A percentile compares a stretch with the other conserved stretches of the same genome.
Conservation (phyloP, 2,888 invertebrate species). For the Noctua janthina region DNA sequence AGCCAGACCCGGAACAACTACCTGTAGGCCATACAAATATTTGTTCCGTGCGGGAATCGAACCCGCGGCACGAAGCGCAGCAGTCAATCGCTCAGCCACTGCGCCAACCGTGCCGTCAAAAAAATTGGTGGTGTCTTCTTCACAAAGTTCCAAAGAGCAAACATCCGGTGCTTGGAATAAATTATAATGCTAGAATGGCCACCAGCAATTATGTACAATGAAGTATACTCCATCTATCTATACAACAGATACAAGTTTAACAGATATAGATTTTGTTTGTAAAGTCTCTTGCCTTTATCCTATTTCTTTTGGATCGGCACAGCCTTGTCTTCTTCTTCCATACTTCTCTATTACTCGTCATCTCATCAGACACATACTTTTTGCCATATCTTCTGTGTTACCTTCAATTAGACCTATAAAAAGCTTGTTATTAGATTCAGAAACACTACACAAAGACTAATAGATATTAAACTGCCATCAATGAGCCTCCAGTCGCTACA, state of each 20-base stretch:
- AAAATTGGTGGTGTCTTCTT: neutral
- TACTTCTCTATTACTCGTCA: too few relatives aligned
- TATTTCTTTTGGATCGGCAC: too few relatives aligned
- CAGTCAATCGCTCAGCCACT: too few relatives aligned
- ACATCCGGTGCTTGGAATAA: neutral
- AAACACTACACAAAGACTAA: conserved; percentile 1
- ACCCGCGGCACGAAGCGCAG: too few relatives aligned
- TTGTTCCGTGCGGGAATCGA: too few relatives aligned
- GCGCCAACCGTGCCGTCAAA: too few relatives aligned
- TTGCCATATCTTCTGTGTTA: too few relatives aligned
- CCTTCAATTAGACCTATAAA: neutral
- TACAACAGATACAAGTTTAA: neutral
- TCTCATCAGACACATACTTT: too few relatives aligned
- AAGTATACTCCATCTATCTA: neutral
- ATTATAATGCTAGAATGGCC: neutral
- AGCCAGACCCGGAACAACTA: too few relatives aligned
- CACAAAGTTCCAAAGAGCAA: neutral
- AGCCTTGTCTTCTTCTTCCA: too few relatives aligned
- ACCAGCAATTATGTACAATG: neutral
- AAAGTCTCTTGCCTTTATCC: too few relatives aligned
- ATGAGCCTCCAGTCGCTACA: conserved; percentile 52
- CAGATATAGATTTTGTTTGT: neutral
- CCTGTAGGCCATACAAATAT: too few relatives aligned
- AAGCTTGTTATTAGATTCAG: neutral
- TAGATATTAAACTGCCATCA: conserved; percentile 51